Conservation (phyloP, 2,797 vertebrate genomes). For the Poeciliopsis gracilis region DNA sequence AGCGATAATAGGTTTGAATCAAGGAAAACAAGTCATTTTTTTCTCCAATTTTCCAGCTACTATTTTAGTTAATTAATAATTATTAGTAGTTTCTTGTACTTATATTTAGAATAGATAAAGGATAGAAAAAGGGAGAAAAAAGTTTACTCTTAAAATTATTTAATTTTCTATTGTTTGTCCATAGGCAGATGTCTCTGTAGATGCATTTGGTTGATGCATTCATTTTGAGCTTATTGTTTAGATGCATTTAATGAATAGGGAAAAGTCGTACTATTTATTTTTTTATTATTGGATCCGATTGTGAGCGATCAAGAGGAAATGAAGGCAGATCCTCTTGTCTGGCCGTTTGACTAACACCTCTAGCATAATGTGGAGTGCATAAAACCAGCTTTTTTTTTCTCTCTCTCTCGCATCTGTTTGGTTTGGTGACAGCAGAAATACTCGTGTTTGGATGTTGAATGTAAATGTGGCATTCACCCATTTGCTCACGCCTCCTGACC, state of each 20-base stretch:
- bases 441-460: conserved; percentile 51
- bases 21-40: neutral
- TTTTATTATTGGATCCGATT: neutral
- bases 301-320: neutral
- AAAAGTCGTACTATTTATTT: neutral
- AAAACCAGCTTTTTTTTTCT: conserved; percentile 13
- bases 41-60: neutral
- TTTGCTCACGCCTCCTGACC: conserved; percentile 62
- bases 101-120: neutral
- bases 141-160: neutral
- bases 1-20: neutral
- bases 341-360: neutral
- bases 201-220: neutral
- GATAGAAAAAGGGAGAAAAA: neutral
- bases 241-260: neutral
- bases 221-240: neutral
- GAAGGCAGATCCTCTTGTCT: neutral
- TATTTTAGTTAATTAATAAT: neutral
- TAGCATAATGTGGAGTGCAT: conserved; percentile 2
- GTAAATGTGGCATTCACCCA: conserved; percentile 68
- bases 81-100: neutral
- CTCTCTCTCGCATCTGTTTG: conserved; percentile 19
- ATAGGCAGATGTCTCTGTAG: neutral
- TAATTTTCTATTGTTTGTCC: neutral
- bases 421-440: conserved; percentile 46